phyloP scores from a whole-genome alignment of 2,888 invertebrate species.

The Selenia dentaria region DNA sequence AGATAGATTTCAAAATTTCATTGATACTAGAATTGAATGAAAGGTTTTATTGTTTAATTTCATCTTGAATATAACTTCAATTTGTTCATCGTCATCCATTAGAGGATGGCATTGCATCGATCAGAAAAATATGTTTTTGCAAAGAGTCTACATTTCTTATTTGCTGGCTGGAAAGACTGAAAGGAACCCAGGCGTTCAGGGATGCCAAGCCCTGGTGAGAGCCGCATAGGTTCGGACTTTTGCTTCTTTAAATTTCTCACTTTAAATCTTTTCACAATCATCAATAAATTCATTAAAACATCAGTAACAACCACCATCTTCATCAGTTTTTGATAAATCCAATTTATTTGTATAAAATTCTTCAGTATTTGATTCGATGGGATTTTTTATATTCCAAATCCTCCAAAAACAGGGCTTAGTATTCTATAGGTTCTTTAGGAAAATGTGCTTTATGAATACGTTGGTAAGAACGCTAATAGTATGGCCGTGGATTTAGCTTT shows the following conservation, averaged over 20 bases:
- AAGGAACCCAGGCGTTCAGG: conserved; percentile 83
- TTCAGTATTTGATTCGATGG: conserved; percentile 34
- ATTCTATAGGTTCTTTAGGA: conserved; percentile 44
- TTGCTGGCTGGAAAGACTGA: conserved; percentile 83
- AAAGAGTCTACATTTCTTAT: conserved; percentile 82
- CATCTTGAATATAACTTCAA: conserved; percentile 46
- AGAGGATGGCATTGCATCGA: conserved; percentile 54
- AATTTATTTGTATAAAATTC: conserved; percentile 27
- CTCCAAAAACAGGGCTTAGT: conserved; percentile 79
- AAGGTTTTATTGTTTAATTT: neutral
- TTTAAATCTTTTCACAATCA: conserved; percentile 52
- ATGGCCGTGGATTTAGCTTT: conserved; percentile 74
- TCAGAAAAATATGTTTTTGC: conserved; percentile 76
- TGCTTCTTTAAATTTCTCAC: conserved; percentile 72
- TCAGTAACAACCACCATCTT: conserved; percentile 29
- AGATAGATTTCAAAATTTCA: too few species aligned
- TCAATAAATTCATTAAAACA: conserved; percentile 44
- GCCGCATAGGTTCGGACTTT: conserved; percentile 83
- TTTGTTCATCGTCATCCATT: conserved; percentile 47
- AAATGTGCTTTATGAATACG: conserved; percentile 51
- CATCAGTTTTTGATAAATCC: conserved; percentile 36
- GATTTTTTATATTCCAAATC: conserved; percentile 60
- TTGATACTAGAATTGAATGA: too few species aligned
- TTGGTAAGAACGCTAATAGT: conserved; percentile 60
- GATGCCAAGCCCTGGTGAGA: conserved; percentile 85